These are phyloP conservation scores for Botia almorhae DNA, from an alignment of 2,797 vertebrate genomes.

Conservation along the genomic window DNA sequence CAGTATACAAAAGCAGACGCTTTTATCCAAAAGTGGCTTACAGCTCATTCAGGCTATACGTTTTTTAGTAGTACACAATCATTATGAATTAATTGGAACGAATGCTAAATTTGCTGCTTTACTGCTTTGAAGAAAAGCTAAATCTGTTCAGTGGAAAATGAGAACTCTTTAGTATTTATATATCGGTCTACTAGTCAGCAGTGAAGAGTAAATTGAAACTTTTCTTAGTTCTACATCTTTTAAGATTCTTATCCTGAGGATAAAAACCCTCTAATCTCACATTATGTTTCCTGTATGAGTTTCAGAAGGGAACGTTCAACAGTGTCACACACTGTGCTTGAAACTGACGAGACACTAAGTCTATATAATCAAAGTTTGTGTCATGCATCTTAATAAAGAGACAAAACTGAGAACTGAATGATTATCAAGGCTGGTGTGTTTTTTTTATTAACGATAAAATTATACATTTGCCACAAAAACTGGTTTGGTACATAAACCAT, in stretches of 20 bases:
- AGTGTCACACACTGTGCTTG: too few species aligned
- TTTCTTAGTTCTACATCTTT: too few species aligned
- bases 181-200: not conserved
- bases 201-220: too few species aligned
- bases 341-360: too few species aligned
- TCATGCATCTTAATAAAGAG: too few species aligned
- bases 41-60: too few species aligned
- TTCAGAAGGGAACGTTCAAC: not conserved
- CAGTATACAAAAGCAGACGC: too few species aligned
- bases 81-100: too few species aligned
- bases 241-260: not conserved
- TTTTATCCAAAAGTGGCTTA: too few species aligned
- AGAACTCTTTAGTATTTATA: not conserved
- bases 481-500: not conserved
- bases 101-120: too few species aligned
- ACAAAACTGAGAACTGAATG: not conserved
- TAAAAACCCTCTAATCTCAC: not conserved
- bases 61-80: too few species aligned
- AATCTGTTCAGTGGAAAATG: not conserved
- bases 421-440: not conserved
- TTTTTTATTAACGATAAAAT: not conserved
- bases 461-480: not conserved
- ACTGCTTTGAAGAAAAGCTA: conserved; percentile 11
- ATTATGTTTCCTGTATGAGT: not conserved
- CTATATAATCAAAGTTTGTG: too few species aligned